Base-by-base conservation (phyloP, 2,113 vertebrate species). In the Miniopterus natalensis region DNA sequence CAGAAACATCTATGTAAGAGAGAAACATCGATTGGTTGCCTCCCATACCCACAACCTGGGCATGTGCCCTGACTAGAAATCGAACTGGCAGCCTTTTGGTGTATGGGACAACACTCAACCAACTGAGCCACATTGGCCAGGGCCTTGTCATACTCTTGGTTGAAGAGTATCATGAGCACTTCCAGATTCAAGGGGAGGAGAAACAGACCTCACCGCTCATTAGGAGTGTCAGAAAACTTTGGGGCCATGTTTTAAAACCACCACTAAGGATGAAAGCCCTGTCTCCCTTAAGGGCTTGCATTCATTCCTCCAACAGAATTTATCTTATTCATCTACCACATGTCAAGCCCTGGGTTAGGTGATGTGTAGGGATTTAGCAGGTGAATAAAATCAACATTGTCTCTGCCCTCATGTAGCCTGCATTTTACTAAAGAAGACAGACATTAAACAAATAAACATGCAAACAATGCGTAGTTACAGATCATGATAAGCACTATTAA, bases 171-270 rank as follows among this genome's bases (percentile, higher is more conserved):
- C 40, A 55, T 84, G 23, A n/a, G 9, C 47, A 12, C 13, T 59
- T 68, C 61, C 83, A 63, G 73, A 92, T 71, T 81, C 81, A 59
- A 94, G 13, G 53, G 25, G 40, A 92, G 40, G 74, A 89, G 70
- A 96, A 68, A 20, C 53, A 74, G 71, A 88, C 6, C 15, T 59
- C 57, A 59, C 8, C 40, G 65, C 47, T 81, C 65, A 42, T 49
- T 31, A 68, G 59, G 77, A 73, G 2, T 45, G 25, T 83, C 70
- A 36, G 36, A 74, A 79, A 79, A 78, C 10, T 14, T 57, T 36
- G 25, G n/a, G 25, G 15, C 78, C 27, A 5, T n/a, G 20, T 55
- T 95, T 96, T 88, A 73, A 63, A 93, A 68, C n/a, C 59, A 73
- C 73, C 66, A 21, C 51, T 47, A 77, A 85, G 18, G 36, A 49